A percentile compares a stretch with the other conserved stretches of the same genome.
Conservation (phyloP, 2,113 vertebrate species). For the Cariama cristata region DNA sequence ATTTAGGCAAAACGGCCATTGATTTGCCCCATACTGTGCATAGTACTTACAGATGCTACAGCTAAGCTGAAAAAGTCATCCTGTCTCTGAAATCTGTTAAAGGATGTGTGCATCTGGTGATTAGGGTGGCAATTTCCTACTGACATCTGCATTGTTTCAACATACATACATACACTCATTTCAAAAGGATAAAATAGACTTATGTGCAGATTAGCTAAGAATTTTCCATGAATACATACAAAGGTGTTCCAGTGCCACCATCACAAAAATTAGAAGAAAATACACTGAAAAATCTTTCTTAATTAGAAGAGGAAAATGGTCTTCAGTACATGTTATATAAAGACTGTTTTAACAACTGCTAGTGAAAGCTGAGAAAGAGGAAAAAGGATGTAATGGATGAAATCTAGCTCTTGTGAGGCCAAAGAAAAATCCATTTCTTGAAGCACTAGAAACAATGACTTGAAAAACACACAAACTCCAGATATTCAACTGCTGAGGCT, state of each 20-base stretch:
- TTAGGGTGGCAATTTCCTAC: background rate
- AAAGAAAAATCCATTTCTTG: background rate
- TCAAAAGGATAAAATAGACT: background rate
- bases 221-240: background rate
- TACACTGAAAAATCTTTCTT: background rate
- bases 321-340: background rate
- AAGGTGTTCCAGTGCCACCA: background rate
- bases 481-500: background rate
- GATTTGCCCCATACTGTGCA: fast-evolving
- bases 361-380: background rate
- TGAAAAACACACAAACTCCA: background rate
- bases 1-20: fast-evolving
- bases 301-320: background rate
- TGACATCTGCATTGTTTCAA: background rate
- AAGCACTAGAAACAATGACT: background rate
- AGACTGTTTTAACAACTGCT: background rate
- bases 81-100: background rate
- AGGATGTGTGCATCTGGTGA: background rate
- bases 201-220: background rate
- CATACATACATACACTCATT: background rate
- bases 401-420: background rate
- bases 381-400: background rate
- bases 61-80: background rate
- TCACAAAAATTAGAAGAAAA: background rate
- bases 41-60: background rate